phyloP scores from a whole-genome alignment of 2,113 vertebrate genomes.

The Tapirus terrestris region DNA sequence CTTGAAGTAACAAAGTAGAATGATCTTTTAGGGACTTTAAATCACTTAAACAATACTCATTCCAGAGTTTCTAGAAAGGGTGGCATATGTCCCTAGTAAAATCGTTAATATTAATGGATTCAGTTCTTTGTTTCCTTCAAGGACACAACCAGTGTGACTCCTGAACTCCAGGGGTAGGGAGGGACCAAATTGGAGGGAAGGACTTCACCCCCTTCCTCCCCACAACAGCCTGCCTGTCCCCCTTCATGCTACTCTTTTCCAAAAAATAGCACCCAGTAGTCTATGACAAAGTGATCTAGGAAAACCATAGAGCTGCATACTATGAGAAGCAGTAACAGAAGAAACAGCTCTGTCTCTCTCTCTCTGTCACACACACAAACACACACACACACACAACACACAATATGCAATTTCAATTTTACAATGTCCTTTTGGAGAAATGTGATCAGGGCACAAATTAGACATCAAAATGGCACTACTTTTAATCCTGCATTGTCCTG shows the following conservation, averaged over 20 bases:
- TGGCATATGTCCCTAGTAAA: conserved; percentile 68
- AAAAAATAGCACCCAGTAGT: not conserved
- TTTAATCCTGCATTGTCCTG: not conserved
- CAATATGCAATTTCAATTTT: not conserved
- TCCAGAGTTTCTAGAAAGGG: conserved; percentile 55
- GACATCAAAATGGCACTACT: not conserved
- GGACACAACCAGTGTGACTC: not conserved
- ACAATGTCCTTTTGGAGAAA: not conserved
- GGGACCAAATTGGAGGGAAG: not conserved
- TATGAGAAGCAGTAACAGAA: not conserved
- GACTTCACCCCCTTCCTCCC: not conserved
- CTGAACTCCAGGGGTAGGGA: not conserved
- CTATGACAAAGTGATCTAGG: not conserved
- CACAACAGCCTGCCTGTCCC: not conserved
- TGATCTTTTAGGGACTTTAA: conserved; percentile 70
- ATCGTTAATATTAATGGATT: conserved; percentile 54
- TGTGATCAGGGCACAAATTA: not conserved
- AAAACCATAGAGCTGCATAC: not conserved
- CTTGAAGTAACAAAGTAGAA: conserved; percentile 13
- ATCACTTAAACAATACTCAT: not conserved
- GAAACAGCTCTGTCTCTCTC: not conserved
- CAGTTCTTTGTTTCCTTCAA: conserved; percentile 58
- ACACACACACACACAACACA: no score
- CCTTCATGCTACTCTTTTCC: not conserved
- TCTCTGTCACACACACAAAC: not conserved